Conservation (phyloP, 2,888 invertebrate species). For the Hirudinaria manillensis region DNA sequence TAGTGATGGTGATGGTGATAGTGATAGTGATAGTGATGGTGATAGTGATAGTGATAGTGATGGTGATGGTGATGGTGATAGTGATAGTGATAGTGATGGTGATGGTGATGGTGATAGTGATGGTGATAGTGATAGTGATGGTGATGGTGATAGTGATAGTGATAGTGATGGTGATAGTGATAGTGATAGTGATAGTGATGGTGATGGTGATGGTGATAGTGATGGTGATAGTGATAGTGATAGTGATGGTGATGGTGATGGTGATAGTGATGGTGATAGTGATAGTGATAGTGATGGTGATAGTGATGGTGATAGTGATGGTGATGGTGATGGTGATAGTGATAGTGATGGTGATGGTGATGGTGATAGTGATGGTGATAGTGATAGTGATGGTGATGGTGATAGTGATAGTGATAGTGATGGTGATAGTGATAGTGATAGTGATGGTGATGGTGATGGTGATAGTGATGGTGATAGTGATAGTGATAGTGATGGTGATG, state of each 20-base stretch:
- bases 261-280: neutral
- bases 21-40: too few relatives aligned
- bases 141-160: neutral
- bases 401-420: neutral
- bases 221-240: neutral
- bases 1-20: neutral
- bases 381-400: neutral
- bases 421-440: neutral
- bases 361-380: neutral
- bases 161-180: neutral
- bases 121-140: neutral
- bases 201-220: neutral
- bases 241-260: neutral
- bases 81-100: neutral
- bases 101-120: neutral
- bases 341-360: neutral
- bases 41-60: neutral
- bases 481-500: neutral
- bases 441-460: neutral
- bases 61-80: neutral
- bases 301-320: too few relatives aligned
- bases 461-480: neutral
- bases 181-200: too few relatives aligned
- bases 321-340: neutral
- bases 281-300: neutral